A percentile compares a stretch with the other conserved stretches of the same genome.
These are phyloP conservation scores for Orycteropus afer DNA, from an alignment of 2,113 vertebrate genomes.

Conservation along the genomic window DNA sequence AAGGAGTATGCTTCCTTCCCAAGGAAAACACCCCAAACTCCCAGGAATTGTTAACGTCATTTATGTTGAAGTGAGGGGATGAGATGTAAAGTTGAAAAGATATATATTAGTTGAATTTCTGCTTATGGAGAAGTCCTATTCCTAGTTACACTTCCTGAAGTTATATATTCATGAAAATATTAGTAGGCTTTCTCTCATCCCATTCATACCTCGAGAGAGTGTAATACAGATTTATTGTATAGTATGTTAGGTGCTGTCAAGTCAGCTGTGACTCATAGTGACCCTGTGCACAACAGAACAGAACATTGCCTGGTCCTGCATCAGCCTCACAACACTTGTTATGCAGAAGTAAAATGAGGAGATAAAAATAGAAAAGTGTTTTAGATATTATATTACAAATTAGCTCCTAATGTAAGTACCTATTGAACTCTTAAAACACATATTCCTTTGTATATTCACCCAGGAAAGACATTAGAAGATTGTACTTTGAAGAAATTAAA, in stretches of 20 bases:
- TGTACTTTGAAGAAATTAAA: not conserved
- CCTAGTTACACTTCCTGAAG: too few species aligned
- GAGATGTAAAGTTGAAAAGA: not conserved
- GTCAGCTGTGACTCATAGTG: too few species aligned
- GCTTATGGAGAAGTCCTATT: too few species aligned
- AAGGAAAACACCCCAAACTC: not conserved
- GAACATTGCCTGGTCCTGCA: too few species aligned
- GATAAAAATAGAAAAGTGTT: not conserved
- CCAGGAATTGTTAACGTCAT: accelerated
- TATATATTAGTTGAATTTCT: too few species aligned
- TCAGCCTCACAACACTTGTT: too few species aligned
- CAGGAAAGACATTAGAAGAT: not conserved
- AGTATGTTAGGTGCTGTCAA: too few species aligned
- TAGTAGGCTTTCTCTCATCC: not conserved
- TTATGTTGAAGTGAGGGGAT: too few species aligned
- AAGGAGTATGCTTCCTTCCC: not conserved
- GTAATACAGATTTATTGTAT: not conserved
- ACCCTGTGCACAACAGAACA: too few species aligned
- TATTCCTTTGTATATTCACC: accelerated
- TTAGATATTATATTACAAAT: not conserved
- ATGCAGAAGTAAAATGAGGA: not conserved
- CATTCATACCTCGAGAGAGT: not conserved
- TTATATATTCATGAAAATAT: not conserved
- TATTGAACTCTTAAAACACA: not conserved
- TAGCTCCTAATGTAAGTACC: not conserved